Conservation (phyloP, 2,113 vertebrate genomes). For the Ariopsis seemanni region DNA sequence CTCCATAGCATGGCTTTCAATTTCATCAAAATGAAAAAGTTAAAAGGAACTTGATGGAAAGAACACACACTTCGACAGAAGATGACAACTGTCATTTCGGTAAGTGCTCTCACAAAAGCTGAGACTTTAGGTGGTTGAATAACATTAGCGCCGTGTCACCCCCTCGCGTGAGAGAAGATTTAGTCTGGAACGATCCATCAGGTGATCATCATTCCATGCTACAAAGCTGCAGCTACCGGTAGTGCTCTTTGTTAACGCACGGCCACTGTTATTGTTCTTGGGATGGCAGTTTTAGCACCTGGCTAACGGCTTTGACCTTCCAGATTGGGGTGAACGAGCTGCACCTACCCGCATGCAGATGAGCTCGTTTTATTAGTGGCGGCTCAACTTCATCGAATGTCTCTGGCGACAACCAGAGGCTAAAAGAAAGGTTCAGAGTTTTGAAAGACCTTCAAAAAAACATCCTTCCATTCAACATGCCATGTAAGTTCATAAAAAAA, state of each 20-base stretch:
- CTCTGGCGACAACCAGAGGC: not conserved
- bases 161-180: not conserved
- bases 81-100: not conserved
- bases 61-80: not conserved
- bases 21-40: not conserved
- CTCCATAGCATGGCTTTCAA: not conserved
- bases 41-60: not conserved
- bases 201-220: not conserved
- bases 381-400: not conserved
- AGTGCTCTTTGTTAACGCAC: not conserved
- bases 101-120: not conserved
- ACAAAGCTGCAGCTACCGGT: slow-evolving; percentile 15
- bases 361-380: not conserved
- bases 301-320: slow-evolving; percentile 25
- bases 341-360: not conserved
- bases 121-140: not conserved
- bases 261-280: not conserved
- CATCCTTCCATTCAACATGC: not conserved
- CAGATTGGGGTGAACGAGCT: not conserved
- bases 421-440: not conserved
- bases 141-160: not conserved
- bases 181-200: not conserved
- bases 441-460: slow-evolving; percentile 4
- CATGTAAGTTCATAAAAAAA: not conserved
- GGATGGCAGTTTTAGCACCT: slow-evolving; percentile 22